Percentiles rank a stretch among this genome's conserved stretches.
phyloP scores from a whole-genome alignment of 2,113 vertebrate genomes.

The Aptenodytes patagonicus region DNA sequence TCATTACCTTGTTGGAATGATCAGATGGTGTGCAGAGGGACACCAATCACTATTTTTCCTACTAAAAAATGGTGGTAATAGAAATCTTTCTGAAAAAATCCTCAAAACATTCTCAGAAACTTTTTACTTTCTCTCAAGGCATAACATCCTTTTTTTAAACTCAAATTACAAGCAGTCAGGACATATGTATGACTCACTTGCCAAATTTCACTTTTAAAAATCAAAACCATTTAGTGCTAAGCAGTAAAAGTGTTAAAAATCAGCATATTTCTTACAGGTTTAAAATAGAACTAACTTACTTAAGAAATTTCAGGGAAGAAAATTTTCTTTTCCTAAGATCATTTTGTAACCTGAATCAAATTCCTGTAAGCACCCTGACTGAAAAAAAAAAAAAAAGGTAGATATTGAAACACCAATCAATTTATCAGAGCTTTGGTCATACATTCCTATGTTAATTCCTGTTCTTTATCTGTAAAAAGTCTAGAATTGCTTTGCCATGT shows the following conservation, averaged over 20 bases:
- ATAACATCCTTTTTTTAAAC: neutral
- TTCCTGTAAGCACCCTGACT: neutral
- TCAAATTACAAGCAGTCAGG: neutral
- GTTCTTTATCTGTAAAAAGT: neutral
- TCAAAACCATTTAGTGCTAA: neutral
- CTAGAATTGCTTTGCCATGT: neutral
- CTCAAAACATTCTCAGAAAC: neutral
- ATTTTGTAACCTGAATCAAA: neutral
- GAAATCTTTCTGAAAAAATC: neutral
- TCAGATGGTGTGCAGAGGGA: neutral
- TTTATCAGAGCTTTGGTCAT: neutral
- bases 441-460: neutral
- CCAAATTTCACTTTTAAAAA: neutral
- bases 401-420: neutral
- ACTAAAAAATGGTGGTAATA: neutral
- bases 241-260: neutral
- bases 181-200: neutral
- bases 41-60: neutral
- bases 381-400: neutral
- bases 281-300: neutral
- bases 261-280: neutral
- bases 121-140: neutral
- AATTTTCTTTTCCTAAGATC: neutral
- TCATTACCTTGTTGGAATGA: neutral
- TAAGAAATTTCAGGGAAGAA: neutral